These are phyloP conservation scores for Syndactyla subalaris DNA, from an alignment of 2,797 vertebrate genomes.

Conservation along the genomic window DNA sequence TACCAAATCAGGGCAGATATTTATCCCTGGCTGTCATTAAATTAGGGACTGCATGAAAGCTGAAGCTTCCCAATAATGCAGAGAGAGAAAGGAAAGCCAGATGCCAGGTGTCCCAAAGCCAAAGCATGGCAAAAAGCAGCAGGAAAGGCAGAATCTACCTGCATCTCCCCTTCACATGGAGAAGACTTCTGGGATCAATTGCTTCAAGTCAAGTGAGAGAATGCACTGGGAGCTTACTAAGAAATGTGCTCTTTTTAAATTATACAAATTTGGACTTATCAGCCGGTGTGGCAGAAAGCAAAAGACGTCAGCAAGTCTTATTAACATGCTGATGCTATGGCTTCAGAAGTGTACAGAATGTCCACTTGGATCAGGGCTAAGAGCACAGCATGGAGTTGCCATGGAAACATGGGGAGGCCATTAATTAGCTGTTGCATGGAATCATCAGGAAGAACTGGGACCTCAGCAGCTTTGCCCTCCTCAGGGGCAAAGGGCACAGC, in stretches of 20 bases:
- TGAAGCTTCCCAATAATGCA: neutral
- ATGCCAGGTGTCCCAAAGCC: neutral
- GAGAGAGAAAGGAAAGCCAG: neutral
- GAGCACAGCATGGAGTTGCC: slow-evolving; percentile 70
- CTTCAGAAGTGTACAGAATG: slow-evolving; percentile 66
- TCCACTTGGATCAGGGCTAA: slow-evolving; percentile 72
- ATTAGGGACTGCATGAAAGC: neutral
- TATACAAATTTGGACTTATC: slow-evolving; percentile 67
- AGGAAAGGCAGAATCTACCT: neutral
- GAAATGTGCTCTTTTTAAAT: slow-evolving; percentile 21
- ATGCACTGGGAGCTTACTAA: slow-evolving; percentile 13
- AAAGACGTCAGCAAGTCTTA: slow-evolving; percentile 56
- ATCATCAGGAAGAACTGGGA: slow-evolving; percentile 62
- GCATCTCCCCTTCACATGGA: neutral
- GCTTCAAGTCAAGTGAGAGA: neutral
- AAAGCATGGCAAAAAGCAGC: neutral
- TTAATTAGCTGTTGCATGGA: slow-evolving; percentile 76
- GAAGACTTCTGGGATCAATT: neutral
- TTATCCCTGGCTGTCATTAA: neutral
- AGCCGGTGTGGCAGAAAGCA: slow-evolving; percentile 56
- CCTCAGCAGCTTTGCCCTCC: slow-evolving; percentile 42
- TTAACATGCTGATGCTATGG: slow-evolving; percentile 75
- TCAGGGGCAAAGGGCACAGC: slow-evolving; percentile 30
- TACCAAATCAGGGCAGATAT: neutral
- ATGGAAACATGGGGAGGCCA: slow-evolving; percentile 68